Percentiles rank a stretch among this genome's conserved stretches.
These are phyloP conservation scores for Lontra canadensis DNA, from an alignment of 2,113 vertebrate genomes.

Conservation along the genomic window DNA sequence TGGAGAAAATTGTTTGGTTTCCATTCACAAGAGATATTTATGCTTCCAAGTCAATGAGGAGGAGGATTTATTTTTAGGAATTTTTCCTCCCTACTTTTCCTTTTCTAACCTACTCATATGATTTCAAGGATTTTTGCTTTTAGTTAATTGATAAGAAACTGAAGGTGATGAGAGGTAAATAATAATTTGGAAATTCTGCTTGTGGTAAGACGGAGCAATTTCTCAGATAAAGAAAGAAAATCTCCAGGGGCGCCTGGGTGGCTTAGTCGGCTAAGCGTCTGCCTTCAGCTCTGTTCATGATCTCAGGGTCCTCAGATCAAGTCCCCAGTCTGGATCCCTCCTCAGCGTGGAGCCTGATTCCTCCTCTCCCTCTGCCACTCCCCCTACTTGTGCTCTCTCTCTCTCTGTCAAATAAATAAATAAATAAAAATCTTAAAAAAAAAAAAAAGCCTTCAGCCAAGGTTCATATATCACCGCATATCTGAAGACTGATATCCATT, in stretches of 20 bases:
- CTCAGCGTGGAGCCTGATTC: too few relatives aligned
- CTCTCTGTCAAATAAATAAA: too few relatives aligned
- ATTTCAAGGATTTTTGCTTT: neutral
- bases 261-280: too few relatives aligned
- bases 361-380: too few relatives aligned
- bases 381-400: too few relatives aligned
- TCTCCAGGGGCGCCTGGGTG: neutral
- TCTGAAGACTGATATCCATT: too few relatives aligned
- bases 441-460: too few relatives aligned
- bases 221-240: neutral
- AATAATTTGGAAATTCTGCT: neutral
- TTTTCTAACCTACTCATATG: neutral
- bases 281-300: too few relatives aligned
- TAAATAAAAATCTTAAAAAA: too few relatives aligned
- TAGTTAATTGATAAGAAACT: neutral
- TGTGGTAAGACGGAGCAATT: neutral
- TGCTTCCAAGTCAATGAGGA: neutral
- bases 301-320: too few relatives aligned
- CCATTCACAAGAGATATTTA: neutral
- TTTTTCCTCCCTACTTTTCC: neutral
- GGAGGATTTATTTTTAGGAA: neutral
- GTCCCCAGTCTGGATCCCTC: too few relatives aligned
- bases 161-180: neutral
- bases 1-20: neutral
- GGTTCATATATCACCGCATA: too few relatives aligned